phyloP scores from a whole-genome alignment of 2,888 invertebrate genomes.

The Hipparchia semele region DNA sequence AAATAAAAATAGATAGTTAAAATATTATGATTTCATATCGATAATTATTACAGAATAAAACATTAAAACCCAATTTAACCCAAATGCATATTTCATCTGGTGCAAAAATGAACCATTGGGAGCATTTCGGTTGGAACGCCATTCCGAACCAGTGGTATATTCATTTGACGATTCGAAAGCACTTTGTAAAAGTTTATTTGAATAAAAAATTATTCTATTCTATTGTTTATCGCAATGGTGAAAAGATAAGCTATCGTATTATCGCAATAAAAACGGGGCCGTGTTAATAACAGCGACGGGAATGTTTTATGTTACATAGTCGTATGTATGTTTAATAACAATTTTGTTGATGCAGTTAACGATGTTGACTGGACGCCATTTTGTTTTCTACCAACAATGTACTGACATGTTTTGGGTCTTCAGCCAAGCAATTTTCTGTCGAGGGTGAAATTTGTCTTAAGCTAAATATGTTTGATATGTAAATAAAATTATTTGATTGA shows the following conservation, averaged over 20 bases:
- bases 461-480: constrained; percentile 4
- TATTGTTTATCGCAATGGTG: too few species aligned
- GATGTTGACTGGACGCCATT: constrained; percentile 41
- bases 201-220: too few species aligned
- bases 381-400: constrained; percentile 35
- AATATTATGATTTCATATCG: too few species aligned
- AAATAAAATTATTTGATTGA: background rate
- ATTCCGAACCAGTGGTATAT: too few species aligned
- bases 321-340: constrained; percentile 31
- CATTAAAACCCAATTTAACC: too few species aligned
- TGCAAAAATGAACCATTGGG: background rate
- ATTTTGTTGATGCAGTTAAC: constrained; percentile 40
- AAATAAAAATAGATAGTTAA: too few species aligned
- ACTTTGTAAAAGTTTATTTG: too few species aligned
- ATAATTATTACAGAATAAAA: too few species aligned
- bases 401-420: constrained; percentile 35
- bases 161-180: too few species aligned
- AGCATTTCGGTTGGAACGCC: too few species aligned
- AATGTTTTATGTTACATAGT: constrained; percentile 4
- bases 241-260: background rate
- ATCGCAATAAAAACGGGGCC: constrained; percentile 4
- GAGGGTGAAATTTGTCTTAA: constrained; percentile 24
- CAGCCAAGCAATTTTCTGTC: constrained; percentile 30
- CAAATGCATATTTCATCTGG: too few species aligned
- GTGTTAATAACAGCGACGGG: constrained; percentile 25